A percentile compares a stretch with the other conserved stretches of the same genome.
Evolutionary conservation across 2,797 vertebrate genomes (phyloP).

Genomic region (Fistularia commersonii): DNA sequence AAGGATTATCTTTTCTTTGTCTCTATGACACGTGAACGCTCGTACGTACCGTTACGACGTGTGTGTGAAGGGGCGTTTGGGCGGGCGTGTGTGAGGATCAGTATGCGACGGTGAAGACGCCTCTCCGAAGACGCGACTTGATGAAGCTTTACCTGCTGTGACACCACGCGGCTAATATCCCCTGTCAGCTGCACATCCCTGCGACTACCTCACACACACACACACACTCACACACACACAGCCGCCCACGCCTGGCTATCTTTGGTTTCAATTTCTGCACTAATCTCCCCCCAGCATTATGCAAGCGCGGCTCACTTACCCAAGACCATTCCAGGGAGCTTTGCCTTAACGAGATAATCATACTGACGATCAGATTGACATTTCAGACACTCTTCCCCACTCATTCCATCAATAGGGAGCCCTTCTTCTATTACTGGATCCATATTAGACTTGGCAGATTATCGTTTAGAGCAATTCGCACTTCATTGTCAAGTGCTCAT

Average conservation of each 20-base stretch:
- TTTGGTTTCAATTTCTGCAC: slow-evolving; percentile 59
- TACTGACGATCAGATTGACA: slow-evolving; percentile 66
- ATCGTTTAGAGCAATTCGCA: slow-evolving; percentile 64
- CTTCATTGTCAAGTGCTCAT: slow-evolving; percentile 53
- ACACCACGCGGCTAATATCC: slow-evolving; percentile 57
- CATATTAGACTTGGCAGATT: slow-evolving; percentile 65
- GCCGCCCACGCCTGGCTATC: slow-evolving; percentile 56
- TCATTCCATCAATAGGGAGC: slow-evolving; percentile 52
- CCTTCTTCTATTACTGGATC: slow-evolving; percentile 50
- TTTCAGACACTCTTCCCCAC: slow-evolving; percentile 61
- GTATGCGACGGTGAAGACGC: too few relatives aligned
- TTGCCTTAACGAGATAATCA: slow-evolving; percentile 66
- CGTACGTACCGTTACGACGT: too few relatives aligned
- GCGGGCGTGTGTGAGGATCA: too few relatives aligned
- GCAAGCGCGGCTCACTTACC: slow-evolving; percentile 61
- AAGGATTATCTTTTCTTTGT: too few relatives aligned
- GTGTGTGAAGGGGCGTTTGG: too few relatives aligned
- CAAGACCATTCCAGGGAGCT: slow-evolving; percentile 62
- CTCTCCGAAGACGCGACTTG: slow-evolving; percentile 11
- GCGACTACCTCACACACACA: slow-evolving; percentile 33
- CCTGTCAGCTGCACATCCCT: slow-evolving; percentile 56
- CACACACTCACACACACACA: slow-evolving; percentile 38
- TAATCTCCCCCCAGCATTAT: slow-evolving; percentile 56
- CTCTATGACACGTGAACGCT: too few relatives aligned
- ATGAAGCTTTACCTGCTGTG: slow-evolving; percentile 57